Base-by-base conservation (phyloP, 1,140 invertebrate species). In the Eurosta solidaginis region DNA sequence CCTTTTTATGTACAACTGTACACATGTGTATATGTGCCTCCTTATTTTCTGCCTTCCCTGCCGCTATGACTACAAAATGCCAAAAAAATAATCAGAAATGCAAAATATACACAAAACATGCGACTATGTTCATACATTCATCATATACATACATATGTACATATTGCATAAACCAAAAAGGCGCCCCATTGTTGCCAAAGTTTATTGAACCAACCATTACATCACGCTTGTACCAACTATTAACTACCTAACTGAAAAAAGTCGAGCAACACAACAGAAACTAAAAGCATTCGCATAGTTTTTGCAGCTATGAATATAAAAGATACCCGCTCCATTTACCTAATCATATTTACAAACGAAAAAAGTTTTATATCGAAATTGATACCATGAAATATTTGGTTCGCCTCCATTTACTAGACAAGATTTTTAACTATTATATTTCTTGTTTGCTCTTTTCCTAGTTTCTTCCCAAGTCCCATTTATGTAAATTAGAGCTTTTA, bases 121-220 rank as follows among this genome's bases (percentile, higher is more conserved):
- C 22, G 42, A 5, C 5, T 25, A 42, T n/a, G 47, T 33, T 14
- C 42, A 7, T 50, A 75, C 17, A 20, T 33, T 22, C 22, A 47
- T n/a, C 14, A 36, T 22, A 73, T 6, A 2, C 27, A 73, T 25
- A 3, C 10, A 25, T 52, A 52, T 22, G 9, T 52, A 14, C 5
- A 22, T 52, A 52, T 68, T 68, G 33, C 59, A 68, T 68, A 68
- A 68, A 68, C 59, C 59, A 40, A 68, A 68, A 68, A 42, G 29
- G 59, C 59, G 59, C 59, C 59, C 59, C 59, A 33, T 68, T 68
- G 59, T 68, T 68, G 59, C 59, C 59, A 68, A 68, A 68, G 59
- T 68, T 68, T 68, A 68, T 68, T 68, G 59, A 68, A 68, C 59
- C 59, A 40, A 27, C 59, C n/a, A 68, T 68, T 68, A 68, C 59